Conservation (phyloP, 2,113 vertebrate genomes). For the Mola mola region DNA sequence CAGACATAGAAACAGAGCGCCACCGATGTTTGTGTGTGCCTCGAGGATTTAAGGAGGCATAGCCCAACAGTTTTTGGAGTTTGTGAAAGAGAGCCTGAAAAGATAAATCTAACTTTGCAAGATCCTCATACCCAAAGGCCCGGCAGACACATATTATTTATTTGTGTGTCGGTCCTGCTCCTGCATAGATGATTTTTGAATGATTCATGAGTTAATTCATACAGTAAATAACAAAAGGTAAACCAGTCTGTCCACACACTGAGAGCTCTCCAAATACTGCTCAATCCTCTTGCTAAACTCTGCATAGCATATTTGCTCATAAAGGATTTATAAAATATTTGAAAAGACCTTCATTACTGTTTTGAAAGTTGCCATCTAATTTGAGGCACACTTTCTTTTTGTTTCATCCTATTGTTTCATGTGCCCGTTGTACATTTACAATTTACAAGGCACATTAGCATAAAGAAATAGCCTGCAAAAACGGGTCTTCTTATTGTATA, state of each 20-base stretch:
- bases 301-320: constrained; percentile 38
- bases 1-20: too few species aligned
- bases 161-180: constrained; percentile 45
- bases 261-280: constrained; percentile 46
- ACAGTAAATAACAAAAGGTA: constrained; percentile 66
- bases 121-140: constrained; percentile 29
- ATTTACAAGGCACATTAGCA: constrained; percentile 26
- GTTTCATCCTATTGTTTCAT: not conserved
- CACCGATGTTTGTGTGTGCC: too few species aligned
- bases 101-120: constrained; percentile 5
- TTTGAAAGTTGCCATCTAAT: constrained; percentile 21
- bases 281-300: constrained; percentile 30
- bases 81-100: not conserved
- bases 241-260: constrained; percentile 28
- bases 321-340: constrained; percentile 49
- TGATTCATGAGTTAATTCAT: constrained; percentile 71
- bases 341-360: constrained; percentile 19
- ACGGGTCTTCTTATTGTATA: constrained; percentile 9
- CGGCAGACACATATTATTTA: constrained; percentile 52
- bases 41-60: constrained; percentile 22
- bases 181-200: constrained; percentile 61
- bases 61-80: constrained; percentile 1
- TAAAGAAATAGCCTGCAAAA: constrained; percentile 27
- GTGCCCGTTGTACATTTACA: not conserved
- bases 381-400: constrained; percentile 12